Conservation (phyloP, 2,888 invertebrate genomes). For the Pasiphila rectangulata region DNA sequence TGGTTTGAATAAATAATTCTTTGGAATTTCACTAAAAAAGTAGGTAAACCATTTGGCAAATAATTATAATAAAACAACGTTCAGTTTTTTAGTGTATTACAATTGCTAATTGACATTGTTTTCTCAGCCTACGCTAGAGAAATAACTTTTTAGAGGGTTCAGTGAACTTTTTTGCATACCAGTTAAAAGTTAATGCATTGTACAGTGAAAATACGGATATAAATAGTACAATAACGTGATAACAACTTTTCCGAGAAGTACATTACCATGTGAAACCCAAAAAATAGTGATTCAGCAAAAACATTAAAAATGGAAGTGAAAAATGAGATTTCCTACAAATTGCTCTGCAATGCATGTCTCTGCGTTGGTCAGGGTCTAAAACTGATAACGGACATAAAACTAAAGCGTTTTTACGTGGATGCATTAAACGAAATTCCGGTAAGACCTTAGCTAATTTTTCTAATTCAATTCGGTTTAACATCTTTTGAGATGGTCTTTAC, state of each 20-base stretch:
- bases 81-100: no score
- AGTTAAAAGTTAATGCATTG: conserved; percentile 14
- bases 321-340: conserved; percentile 40
- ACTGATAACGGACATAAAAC: conserved; percentile 47
- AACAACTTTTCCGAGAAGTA: background rate
- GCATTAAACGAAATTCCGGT: conserved; percentile 62
- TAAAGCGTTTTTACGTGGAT: conserved; percentile 54
- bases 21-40: no score
- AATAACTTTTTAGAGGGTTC: no score
- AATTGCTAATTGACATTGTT: no score
- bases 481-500: no score
- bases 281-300: background rate
- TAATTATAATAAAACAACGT: background rate
- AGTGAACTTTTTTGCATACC: background rate
- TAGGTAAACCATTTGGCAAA: no score
- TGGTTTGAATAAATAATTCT: no score
- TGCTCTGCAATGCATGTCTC: conserved; percentile 62
- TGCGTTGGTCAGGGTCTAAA: conserved; percentile 54
- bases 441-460: conserved; percentile 39
- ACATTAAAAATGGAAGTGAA: conserved; percentile 44
- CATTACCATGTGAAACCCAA: background rate
- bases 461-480: no score
- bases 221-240: background rate
- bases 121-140: no score
- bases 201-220: background rate